Base-by-base conservation (phyloP, 2,797 vertebrate species). In the Staurois parvus region DNA sequence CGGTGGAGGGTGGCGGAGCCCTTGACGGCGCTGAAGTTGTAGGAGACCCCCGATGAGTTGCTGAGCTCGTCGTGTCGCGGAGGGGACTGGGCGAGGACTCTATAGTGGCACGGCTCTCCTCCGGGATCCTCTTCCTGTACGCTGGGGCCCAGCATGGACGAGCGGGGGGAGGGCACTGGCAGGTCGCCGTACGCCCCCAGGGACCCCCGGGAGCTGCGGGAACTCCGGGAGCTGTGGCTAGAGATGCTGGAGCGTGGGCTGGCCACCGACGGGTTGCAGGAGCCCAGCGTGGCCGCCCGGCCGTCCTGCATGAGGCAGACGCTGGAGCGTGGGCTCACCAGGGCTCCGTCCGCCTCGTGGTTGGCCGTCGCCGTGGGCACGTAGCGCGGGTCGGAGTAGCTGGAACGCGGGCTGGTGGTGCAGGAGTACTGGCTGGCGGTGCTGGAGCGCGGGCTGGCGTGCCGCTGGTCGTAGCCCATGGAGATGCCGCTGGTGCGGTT, bases 401-500 rank as follows among this genome's bases (percentile, higher is more conserved):
- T 94, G 81, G 90, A 90, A 10, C 89, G 88, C 12, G 95, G 95
- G 84, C 96, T 96, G 74, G 95, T 93, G 84, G 96, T 95, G 91
- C 95, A 94, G 40, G 96, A 95, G 88, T 96, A 95, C 92, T 96
- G 96, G 90, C 96, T 96, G 2, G 96, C 96, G 15, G 95, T 95
- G 91, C 96, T 98, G 56, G 97, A 96, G 89, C 97, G 94, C 76
- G 97, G 97, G 89, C 98, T 99, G 89, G 92, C 84, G 93, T 98
- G 97, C 87, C 97, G 93, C 91, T 98, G 97, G 94, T 98, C 98
- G 92, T 97, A 99, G 89, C 98, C 98, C 96, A 99, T 95, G 92
- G 98, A 99, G 94, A 99, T 97, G 88, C 97, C 98, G 91, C 98
- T 99, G 90, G 98, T 98, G 76, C 98, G 97, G 93, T 98, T 97